A percentile compares a stretch with the other conserved stretches of the same genome.
Conservation (phyloP, 2,113 vertebrate genomes). For the Chrysemys picta region DNA sequence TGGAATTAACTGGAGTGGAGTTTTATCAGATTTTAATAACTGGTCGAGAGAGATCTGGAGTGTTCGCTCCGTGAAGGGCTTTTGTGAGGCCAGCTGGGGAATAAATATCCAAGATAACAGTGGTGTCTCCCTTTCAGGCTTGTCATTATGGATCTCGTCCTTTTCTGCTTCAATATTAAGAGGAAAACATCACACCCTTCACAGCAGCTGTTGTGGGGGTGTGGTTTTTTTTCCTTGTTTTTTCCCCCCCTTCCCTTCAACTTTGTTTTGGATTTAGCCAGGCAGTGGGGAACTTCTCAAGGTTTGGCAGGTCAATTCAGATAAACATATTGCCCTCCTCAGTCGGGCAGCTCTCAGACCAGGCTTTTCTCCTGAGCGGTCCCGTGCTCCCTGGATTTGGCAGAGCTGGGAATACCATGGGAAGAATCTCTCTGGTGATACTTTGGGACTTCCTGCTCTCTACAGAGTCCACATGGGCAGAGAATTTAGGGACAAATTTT, state of each 20-base stretch:
- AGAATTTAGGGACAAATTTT: not conserved
- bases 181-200: not conserved
- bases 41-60: slow-evolving; percentile 45
- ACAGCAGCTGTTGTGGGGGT: not conserved
- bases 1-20: slow-evolving; percentile 20
- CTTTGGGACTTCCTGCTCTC: fast-evolving
- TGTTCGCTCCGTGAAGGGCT: not conserved
- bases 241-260: no score
- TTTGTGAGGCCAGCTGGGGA: slow-evolving; percentile 45
- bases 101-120: not conserved
- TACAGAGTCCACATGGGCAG: not conserved
- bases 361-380: fast-evolving
- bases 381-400: fast-evolving
- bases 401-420: not conserved
- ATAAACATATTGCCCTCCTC: not conserved
- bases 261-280: fast-evolving
- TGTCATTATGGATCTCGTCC: not conserved
- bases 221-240: not conserved
- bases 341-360: fast-evolving
- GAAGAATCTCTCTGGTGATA: not conserved
- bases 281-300: not conserved
- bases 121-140: slow-evolving; percentile 2
- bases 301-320: fast-evolving
- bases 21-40: slow-evolving; percentile 53
- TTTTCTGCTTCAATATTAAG: not conserved